Conservation (phyloP, 1,140 invertebrate genomes). For the Leptopilina clavipes region DNA sequence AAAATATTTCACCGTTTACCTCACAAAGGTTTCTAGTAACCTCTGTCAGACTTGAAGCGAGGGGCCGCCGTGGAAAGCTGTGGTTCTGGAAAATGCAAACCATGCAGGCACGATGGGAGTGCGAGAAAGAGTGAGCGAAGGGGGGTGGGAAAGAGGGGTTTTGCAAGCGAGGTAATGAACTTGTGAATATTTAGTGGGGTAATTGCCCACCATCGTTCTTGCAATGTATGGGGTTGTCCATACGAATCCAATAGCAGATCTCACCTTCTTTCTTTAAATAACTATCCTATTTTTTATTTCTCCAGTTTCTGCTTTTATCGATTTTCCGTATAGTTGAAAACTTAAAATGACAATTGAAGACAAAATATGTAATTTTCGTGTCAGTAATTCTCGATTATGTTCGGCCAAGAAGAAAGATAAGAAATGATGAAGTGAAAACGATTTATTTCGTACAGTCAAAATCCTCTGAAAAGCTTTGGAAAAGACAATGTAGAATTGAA, state of each 20-base stretch:
- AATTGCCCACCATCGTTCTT: conserved; percentile 68
- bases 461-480: conserved; percentile 53
- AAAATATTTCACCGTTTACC: conserved; percentile 53
- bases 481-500: conserved; percentile 55
- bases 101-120: conserved; percentile 44
- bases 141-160: not conserved
- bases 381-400: too few species aligned
- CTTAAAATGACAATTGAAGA: too few species aligned
- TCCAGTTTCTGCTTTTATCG: too few species aligned
- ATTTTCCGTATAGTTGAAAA: too few species aligned
- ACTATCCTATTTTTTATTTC: too few species aligned
- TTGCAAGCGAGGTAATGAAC: conserved; percentile 65
- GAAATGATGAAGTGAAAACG: conserved; percentile 41
- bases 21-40: conserved; percentile 44
- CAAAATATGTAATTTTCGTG: too few species aligned
- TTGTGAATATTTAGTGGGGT: conserved; percentile 74
- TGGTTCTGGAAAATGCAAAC: conserved; percentile 51
- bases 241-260: conserved; percentile 52
- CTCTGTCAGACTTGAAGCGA: conserved; percentile 47
- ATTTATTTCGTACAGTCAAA: conserved; percentile 55
- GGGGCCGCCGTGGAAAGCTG: conserved; percentile 47
- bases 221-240: conserved; percentile 44
- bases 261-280: too few species aligned
- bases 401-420: not conserved
- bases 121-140: conserved; percentile 54